A percentile compares a stretch with the other conserved stretches of the same genome.
phyloP scores from a whole-genome alignment of 2,113 vertebrate genomes.

The Mixornis gularis region DNA sequence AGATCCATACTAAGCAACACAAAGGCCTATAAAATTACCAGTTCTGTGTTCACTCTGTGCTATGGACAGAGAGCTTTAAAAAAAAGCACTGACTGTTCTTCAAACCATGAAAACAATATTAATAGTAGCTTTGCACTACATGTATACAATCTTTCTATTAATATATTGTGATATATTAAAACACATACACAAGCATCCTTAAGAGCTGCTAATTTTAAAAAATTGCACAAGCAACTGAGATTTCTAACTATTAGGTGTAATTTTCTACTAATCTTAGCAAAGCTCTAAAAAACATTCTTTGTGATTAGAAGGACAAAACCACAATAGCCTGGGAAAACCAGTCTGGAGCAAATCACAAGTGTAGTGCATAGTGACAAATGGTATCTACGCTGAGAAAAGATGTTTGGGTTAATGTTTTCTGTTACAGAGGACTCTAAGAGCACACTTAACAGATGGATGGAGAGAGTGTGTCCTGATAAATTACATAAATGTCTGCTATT shows the following conservation, averaged over 20 bases:
- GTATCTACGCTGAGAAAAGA: not conserved
- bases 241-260: not conserved
- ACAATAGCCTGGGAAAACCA: not conserved
- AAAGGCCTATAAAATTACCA: not conserved
- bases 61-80: not conserved
- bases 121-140: not conserved
- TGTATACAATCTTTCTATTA: not conserved
- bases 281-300: not conserved
- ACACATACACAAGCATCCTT: not conserved
- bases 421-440: not conserved
- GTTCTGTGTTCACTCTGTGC: not conserved
- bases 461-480: not conserved
- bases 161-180: not conserved
- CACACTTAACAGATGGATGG: not conserved
- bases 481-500: not conserved
- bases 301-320: not conserved
- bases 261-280: not conserved
- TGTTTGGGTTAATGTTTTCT: not conserved
- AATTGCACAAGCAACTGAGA: not conserved
- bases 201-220: not conserved
- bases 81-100: not conserved
- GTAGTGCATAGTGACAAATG: not conserved
- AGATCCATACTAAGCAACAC: not conserved
- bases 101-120: not conserved
- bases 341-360: not conserved